Base-by-base conservation (phyloP, 2,888 invertebrate genomes). In the Drosophila niveifrons region DNA sequence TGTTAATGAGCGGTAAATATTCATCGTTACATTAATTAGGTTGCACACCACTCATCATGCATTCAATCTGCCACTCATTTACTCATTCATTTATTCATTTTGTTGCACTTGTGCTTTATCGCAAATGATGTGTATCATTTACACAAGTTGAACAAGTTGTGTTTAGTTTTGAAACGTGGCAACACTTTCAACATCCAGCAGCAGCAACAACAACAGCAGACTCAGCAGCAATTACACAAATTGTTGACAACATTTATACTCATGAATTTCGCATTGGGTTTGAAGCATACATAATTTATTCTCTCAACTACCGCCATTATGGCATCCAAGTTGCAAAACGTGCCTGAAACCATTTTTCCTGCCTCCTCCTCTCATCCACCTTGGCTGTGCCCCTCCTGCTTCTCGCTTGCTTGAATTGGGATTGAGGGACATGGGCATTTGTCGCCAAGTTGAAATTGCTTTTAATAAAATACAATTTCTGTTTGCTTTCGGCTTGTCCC, bases 401-500 rank as follows among this genome's bases (percentile, higher is more conserved):
- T n/a, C 15, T 13, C 31, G 23, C 23, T 6, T 23, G 36, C 6
- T 13, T 41, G 13, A 41, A 18, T n/a, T 13, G 23, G 9, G 28
- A n/a, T 17, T 28, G 63, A 41, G 31, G 43, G 48, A 66, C 70
- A 56, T 68, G 72, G 72, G 46, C 75, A 80, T 78, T 82, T 85
- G 86, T 85, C 78, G 80, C 75, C 80, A 80, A 82, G 83, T 74
- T 82, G 61, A 73, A 85, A 86, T 86, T 76, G 81, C 83, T 86
- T 85, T 85, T 82, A 82, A 82, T 82, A 75, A 80, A 82, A 82
- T 76, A 80, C 74, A 80, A 82, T 82, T 80, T 72, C 58, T 74
- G 70, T 85, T 82, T 85, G 85, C 82, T 72, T 75, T 71, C 51
- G 59, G 36, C 62, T 73, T 67, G 67, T 71, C 50, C 71, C 68